A percentile compares a stretch with the other conserved stretches of the same genome.
These are phyloP conservation scores for Heliconius nattereri DNA, from an alignment of 1,140 invertebrate genomes.

Conservation along the genomic window DNA sequence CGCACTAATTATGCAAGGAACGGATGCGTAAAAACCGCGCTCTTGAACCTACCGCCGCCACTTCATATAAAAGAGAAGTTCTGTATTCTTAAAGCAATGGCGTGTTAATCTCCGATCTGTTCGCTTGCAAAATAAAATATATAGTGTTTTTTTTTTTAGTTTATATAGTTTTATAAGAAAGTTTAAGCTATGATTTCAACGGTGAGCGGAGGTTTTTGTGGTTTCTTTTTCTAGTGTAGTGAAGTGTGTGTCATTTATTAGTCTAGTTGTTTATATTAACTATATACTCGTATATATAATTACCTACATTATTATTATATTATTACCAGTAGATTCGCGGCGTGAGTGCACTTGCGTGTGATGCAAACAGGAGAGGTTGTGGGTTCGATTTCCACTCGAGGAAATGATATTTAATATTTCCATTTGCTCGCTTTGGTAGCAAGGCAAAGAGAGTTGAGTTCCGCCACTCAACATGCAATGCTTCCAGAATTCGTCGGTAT, in stretches of 20 bases:
- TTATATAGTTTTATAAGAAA: background rate
- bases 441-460: too few relatives aligned
- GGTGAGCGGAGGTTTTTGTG: constrained; percentile 28
- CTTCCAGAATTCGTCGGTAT: too few relatives aligned
- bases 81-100: background rate
- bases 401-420: too few relatives aligned
- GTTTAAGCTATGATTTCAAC: constrained; percentile 31
- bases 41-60: constrained; percentile 26
- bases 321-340: too few relatives aligned
- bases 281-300: background rate
- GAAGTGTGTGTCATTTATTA: constrained; percentile 16
- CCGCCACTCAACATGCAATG: too few relatives aligned
- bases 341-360: too few relatives aligned
- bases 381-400: too few relatives aligned
- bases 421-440: too few relatives aligned
- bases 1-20: constrained; percentile 25
- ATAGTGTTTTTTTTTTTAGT: background rate
- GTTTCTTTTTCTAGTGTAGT: background rate
- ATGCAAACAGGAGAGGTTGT: too few relatives aligned
- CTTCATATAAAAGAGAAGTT: constrained; percentile 40
- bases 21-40: constrained; percentile 36
- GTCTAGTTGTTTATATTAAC: background rate
- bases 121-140: background rate
- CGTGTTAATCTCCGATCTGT: background rate
- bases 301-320: background rate